These are phyloP conservation scores for Agonum fuliginosum DNA, from an alignment of 2,888 invertebrate species.

Conservation along the genomic window DNA sequence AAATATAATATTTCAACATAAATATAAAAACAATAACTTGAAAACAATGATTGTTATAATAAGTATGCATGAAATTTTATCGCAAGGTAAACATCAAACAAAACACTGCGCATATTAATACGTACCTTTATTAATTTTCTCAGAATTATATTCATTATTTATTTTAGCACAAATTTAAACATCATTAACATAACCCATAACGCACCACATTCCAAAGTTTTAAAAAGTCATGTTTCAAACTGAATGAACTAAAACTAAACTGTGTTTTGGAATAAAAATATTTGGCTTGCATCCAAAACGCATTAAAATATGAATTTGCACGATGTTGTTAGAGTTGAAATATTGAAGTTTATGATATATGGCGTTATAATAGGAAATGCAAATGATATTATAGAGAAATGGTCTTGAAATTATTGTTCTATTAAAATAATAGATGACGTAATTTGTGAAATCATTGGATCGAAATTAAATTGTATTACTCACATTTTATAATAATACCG, in stretches of 20 bases:
- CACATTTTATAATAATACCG: slow-evolving; percentile 5
- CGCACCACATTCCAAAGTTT: background rate
- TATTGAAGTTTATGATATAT: too few relatives aligned
- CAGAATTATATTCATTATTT: background rate
- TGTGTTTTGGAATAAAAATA: background rate
- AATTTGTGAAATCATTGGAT: slow-evolving; percentile 4
- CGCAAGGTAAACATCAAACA: too few relatives aligned
- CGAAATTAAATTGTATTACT: slow-evolving; percentile 12
- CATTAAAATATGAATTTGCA: slow-evolving; percentile 28
- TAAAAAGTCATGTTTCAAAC: slow-evolving; percentile 10
- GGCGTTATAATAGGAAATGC: too few relatives aligned
- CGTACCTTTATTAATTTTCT: background rate
- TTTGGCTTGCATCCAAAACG: background rate
- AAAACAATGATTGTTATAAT: too few relatives aligned
- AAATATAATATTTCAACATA: too few relatives aligned
- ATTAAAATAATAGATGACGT: slow-evolving; percentile 17
- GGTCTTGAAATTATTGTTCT: background rate
- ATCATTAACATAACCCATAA: background rate
- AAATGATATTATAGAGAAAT: background rate
- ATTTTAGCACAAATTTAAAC: background rate
- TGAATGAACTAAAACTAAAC: slow-evolving; percentile 25
- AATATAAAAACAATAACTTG: background rate
- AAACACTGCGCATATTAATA: too few relatives aligned
- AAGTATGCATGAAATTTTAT: too few relatives aligned
- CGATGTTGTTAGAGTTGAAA: too few relatives aligned